Percentiles rank a stretch among this genome's conserved stretches.
Evolutionary conservation across 2,797 vertebrate genomes (phyloP).

Genomic region (Dromococcyx pavoninus): DNA sequence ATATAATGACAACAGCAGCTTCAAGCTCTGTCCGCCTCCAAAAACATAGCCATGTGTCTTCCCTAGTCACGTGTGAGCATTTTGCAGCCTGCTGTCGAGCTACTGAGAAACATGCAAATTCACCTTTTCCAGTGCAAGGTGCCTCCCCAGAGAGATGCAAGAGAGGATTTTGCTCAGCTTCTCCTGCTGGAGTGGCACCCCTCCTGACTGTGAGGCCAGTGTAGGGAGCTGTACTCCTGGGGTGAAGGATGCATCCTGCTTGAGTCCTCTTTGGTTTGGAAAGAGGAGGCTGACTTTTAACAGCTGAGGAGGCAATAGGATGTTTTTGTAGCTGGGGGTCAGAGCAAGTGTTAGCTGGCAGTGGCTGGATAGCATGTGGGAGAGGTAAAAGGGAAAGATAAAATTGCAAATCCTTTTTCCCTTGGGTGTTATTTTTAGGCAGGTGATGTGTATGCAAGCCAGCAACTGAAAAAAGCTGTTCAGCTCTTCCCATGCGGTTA

Average conservation of each 20-base stretch:
- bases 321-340: background rate
- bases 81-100: background rate
- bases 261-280: background rate
- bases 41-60: rapidly evolving
- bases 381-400: background rate
- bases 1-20: background rate
- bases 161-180: background rate
- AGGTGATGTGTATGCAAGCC: background rate
- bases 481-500: rapidly evolving
- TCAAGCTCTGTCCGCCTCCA: background rate
- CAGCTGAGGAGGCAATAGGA: background rate
- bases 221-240: background rate
- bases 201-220: rapidly evolving
- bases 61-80: background rate
- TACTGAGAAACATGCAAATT: background rate
- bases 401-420: background rate
- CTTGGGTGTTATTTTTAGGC: rapidly evolving
- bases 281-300: background rate
- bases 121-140: background rate
- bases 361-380: background rate
- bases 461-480: background rate
- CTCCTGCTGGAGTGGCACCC: background rate
- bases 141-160: background rate
- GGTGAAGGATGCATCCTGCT: background rate
- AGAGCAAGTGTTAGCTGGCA: background rate